Evolutionary conservation across 2,113 vertebrate genomes (phyloP).

Genomic region (Otocyon megalotis): DNA sequence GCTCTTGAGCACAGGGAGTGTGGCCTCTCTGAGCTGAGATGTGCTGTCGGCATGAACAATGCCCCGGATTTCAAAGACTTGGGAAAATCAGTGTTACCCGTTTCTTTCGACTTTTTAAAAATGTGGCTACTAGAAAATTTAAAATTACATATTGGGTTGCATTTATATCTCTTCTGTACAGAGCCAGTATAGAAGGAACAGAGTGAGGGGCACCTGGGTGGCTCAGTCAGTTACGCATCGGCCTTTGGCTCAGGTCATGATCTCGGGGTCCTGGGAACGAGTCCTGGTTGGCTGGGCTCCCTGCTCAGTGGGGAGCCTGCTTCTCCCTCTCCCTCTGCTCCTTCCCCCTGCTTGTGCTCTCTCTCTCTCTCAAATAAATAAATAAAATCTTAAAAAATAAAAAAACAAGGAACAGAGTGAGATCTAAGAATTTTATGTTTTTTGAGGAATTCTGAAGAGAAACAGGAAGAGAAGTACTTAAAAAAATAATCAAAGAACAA

Average conservation of each 20-base stretch:
- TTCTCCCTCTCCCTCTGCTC: too few species aligned
- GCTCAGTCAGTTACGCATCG: too few species aligned
- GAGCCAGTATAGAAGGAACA: not conserved
- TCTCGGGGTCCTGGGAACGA: too few species aligned
- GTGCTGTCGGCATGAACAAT: not conserved
- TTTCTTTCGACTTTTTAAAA: not conserved
- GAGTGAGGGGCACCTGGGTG: too few species aligned
- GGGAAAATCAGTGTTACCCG: not conserved
- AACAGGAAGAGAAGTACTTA: not conserved
- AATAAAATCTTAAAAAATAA: too few species aligned
- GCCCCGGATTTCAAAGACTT: not conserved
- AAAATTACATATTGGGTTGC: not conserved
- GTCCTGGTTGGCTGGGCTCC: too few species aligned
- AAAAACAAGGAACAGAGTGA: too few species aligned
- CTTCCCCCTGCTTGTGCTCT: too few species aligned
- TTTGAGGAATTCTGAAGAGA: not conserved
- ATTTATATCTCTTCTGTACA: not conserved
- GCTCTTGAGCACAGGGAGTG: not conserved
- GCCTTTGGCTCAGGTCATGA: too few species aligned
- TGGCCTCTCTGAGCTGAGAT: not conserved
- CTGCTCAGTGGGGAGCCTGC: too few species aligned
- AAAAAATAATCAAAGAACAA: not conserved
- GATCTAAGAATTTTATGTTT: not conserved
- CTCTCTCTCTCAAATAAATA: too few species aligned
- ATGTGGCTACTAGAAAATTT: not conserved